These are phyloP conservation scores for Ptilonorhynchus violaceus DNA, from an alignment of 2,113 vertebrate species.

Conservation along the genomic window DNA sequence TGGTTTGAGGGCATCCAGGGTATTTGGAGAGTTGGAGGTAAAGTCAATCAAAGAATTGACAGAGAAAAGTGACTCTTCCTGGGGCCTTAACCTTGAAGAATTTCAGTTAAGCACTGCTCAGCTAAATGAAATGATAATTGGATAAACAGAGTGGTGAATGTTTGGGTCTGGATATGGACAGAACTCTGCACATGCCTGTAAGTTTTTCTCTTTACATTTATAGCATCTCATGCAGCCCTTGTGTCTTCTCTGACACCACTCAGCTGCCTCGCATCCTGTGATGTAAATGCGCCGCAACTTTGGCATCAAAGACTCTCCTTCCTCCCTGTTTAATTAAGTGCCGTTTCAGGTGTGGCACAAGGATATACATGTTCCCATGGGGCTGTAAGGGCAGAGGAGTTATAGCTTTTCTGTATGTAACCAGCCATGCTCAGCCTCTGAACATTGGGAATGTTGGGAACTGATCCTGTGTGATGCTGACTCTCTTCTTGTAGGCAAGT, in stretches of 20 bases:
- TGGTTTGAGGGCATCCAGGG: slow-evolving; percentile 18
- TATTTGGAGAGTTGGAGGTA: slow-evolving; percentile 4
- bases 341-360: background rate
- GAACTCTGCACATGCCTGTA: background rate
- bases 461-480: background rate
- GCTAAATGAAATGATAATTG: slow-evolving; percentile 22
- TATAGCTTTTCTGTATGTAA: background rate
- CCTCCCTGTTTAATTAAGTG: background rate
- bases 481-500: background rate
- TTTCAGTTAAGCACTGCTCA: slow-evolving; percentile 12
- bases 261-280: rapidly evolving
- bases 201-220: background rate
- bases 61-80: background rate
- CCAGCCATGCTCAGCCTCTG: background rate
- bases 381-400: background rate
- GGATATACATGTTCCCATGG: background rate
- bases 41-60: slow-evolving; percentile 20
- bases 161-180: background rate
- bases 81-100: slow-evolving; percentile 25
- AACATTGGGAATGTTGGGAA: too few species aligned
- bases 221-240: background rate
- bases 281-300: background rate
- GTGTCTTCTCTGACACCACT: background rate
- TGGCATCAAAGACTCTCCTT: background rate
- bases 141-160: slow-evolving; percentile 2